Evolutionary conservation across 2,888 invertebrate genomes (phyloP), one percentile per base, ranked within the genome.

Genomic region (Agonopterix alstromeriana): DNA sequence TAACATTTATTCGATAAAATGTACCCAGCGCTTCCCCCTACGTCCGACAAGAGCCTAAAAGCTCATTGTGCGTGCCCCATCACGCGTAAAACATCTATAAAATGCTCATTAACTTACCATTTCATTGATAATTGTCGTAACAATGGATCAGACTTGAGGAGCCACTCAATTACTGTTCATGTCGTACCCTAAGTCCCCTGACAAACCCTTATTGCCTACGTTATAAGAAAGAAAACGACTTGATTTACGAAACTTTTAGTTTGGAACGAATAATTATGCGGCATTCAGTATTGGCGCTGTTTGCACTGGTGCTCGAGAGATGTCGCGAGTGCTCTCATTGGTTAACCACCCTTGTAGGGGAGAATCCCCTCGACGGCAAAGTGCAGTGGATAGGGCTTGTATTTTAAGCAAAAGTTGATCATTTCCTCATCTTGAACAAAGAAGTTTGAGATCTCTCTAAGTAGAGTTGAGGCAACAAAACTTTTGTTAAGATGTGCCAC

Each of bases 211-310:
- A 10, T 27, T 38, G 38, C n/a, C 4, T 8, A n/a, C 4, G 38
- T 5, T 1, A 3, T 38, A 38, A 38, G 38, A 1, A 38, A 9
- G 10, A 38, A 4, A 38, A 10, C 3, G 38, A 10, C n/a, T 38
- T 10, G 10, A 10, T 38, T 27, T 27, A 27, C 7, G 27, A 27
- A 27, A 27, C 11, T 42, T 12, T 12, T 42, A 3, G 56, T 58
- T 54, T 68, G 75, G 71, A 73, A 76, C 72, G 76, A 77, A 79
- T 77, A 77, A 85, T 86, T 84, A 83, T 71, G 77, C 73, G 74
- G 80, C 76, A 82, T 81, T 84, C 82, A 82, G 73, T 67, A 70
- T 63, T 68, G 67, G 49, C 63, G 63, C 67, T 81, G 82, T 81
- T 83, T 83, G 81, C 82, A 56, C 65, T 75, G 75, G 73, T 58